Percentiles rank a stretch among this genome's conserved stretches.
These are phyloP conservation scores for Chrysodeixis includens DNA, from an alignment of 2,888 invertebrate genomes.

Conservation along the genomic window DNA sequence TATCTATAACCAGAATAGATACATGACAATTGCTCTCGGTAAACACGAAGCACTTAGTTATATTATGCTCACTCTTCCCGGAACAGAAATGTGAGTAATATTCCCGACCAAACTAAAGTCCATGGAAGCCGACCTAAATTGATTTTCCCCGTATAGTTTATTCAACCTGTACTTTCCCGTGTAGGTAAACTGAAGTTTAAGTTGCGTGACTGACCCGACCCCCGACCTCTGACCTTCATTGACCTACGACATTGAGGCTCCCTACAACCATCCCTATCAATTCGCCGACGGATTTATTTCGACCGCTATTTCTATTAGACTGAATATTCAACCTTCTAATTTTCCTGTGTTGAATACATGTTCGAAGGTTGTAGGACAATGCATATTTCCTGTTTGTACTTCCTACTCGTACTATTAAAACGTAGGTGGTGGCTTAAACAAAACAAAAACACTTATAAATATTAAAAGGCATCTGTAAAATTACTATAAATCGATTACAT, in stretches of 20 bases:
- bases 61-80: conserved; percentile 4
- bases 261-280: conserved; percentile 64
- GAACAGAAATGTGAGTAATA: conserved; percentile 16
- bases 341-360: conserved; percentile 1
- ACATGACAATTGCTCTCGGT: background rate
- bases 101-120: conserved; percentile 32
- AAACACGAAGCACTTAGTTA: background rate
- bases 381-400: conserved; percentile 4
- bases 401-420: background rate
- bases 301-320: conserved; percentile 42
- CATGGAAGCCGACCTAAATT: conserved; percentile 35
- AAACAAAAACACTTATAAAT: background rate
- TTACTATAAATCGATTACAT: no score
- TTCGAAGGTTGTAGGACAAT: conserved; percentile 1
- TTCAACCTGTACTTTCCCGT: conserved; percentile 47
- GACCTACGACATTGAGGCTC: conserved; percentile 75
- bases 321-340: conserved; percentile 8
- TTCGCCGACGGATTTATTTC: conserved; percentile 65
- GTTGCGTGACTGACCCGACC: conserved; percentile 76
- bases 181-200: conserved; percentile 60
- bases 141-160: conserved; percentile 48
- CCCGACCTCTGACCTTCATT: conserved; percentile 71
- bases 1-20: no score
- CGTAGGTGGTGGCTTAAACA: background rate
- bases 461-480: background rate